Base-by-base conservation (phyloP, 2,797 vertebrate genomes). In the Lithobates pipiens region DNA sequence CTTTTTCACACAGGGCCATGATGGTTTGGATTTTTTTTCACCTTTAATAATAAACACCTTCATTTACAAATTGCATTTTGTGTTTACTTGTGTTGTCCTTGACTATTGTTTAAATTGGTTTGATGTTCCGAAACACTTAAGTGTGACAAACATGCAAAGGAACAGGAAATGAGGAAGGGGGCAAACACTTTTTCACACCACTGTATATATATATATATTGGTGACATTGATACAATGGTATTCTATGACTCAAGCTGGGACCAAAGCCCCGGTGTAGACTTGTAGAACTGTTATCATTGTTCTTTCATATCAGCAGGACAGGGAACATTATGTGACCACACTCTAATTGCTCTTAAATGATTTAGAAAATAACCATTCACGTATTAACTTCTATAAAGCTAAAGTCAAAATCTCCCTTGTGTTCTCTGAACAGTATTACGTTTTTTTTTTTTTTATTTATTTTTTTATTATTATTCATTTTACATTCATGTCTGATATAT, bases 401-500 rank as follows among this genome's bases (percentile, higher is more conserved):
- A 61, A 77, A 54, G 46, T 61, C 61, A 77, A 71, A 67, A 18
- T 50, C 25, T 0, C 36, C 76, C 27, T 34, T 0, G 1, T 80
- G 65, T 44, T 11, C 32, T 11, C 36, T 36, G n/a, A 84, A 36
- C 61, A 61, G 46, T 5, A 2, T 29, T 2, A 16, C 54, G 11
- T 67, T 27, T 63, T 25, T 50, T 2, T 61, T n/a, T n/a, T n/a
- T n/a, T n/a, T n/a, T n/a, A n/a, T n/a, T n/a, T n/a, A n/a, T 61
- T 11, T 50, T 13, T 61, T 61, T 44, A 10, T 10, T 63, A 1
- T 27, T 6, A 27, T 27, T 23, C 69, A n/a, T 77, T 73, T 85
- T n/a, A 68, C 27, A 76, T 71, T 78, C 63, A 11, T 16, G 54
- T 73, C 36, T 27, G 7, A 50, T 76, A 84, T 76, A 75, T 75